Base-by-base conservation (phyloP, 2,888 invertebrate species). In the Ernsta delagoae region DNA sequence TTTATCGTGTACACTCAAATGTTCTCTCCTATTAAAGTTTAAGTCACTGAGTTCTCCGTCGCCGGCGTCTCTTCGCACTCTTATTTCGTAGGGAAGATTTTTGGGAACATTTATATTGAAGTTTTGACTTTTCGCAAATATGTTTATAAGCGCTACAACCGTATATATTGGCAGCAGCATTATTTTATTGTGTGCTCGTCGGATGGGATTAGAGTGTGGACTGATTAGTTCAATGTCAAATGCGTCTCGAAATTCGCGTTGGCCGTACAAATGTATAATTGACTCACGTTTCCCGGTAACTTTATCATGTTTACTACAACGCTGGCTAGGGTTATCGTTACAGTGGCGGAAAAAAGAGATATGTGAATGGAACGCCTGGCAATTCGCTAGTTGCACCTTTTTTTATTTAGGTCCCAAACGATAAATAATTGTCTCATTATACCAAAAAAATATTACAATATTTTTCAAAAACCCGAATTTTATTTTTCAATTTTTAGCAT, bases 111-210 rank as follows among this genome's bases (percentile, higher is more conserved):
- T 7, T 16, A 83, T 0, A 78, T 83, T 53, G 79, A 84, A 45
- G 83, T 86, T 4, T 76, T 64, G 0, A 71, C 57, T 41, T 78
- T 66, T 75, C 0, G 76, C 79, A 0, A 83, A 48, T 7, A 85
- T 70, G 4, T 82, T 81, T 0, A 84, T 53, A 0, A 81, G 72
- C 0, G 80, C 70, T 0, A 71, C 59, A 0, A 77, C 34, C 0
- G 74, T 31, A 34, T 74, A 72, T 4, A 73, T 41, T 1, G 76
- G 70, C 11, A 75, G 34, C 2, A 77, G 31, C 73, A 76, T 77
- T 64, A 48, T 71, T 36, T 12, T 12, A 1, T 57, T 31, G n/a
- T n/a, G 57, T 39, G 7, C 12, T 0, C n/a, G 39, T 53, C 4
- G 24, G 8, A 24, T 24, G 8, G 8, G 24, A 53, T 24, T 24